Evolutionary conservation across 2,797 vertebrate species (phyloP).

Genomic region (Amblyopsis hoosieri): DNA sequence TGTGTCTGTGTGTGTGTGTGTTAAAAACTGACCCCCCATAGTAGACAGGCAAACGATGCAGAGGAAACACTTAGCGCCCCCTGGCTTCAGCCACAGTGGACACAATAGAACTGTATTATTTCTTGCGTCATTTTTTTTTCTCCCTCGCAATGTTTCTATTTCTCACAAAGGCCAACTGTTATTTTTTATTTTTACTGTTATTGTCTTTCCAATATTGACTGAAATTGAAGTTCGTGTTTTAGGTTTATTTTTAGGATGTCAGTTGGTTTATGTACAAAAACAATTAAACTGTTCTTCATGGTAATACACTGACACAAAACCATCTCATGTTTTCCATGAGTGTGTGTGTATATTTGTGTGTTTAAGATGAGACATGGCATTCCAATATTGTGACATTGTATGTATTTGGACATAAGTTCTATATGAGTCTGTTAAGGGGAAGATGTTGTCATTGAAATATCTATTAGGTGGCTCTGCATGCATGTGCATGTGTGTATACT

Average conservation of each 20-base stretch:
- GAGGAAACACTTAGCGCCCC: slow-evolving; percentile 58
- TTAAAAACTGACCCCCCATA: slow-evolving; percentile 63
- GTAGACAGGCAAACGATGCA: slow-evolving; percentile 34
- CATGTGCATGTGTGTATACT: slow-evolving; percentile 15
- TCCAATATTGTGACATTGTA: slow-evolving; percentile 32
- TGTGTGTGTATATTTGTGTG: slow-evolving; percentile 7
- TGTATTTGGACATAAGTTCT: slow-evolving; percentile 46
- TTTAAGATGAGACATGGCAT: slow-evolving; percentile 26
- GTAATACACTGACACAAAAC: background rate
- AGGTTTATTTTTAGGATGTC: slow-evolving; percentile 33
- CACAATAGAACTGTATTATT: slow-evolving; percentile 37
- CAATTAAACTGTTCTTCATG: slow-evolving; percentile 47
- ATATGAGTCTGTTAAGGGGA: slow-evolving; percentile 46
- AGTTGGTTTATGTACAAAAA: slow-evolving; percentile 51
- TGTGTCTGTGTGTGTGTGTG: slow-evolving; percentile 16
- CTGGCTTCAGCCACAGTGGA: slow-evolving; percentile 50
- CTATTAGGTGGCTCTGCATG: slow-evolving; percentile 59
- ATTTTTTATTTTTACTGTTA: too few species aligned
- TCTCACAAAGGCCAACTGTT: too few species aligned
- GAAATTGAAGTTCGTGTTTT: too few species aligned
- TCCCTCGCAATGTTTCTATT: too few species aligned
- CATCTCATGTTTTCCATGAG: slow-evolving; percentile 37
- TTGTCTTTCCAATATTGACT: too few species aligned
- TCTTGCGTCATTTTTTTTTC: slow-evolving; percentile 10
- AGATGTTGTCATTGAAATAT: slow-evolving; percentile 67